phyloP scores from a whole-genome alignment of 2,113 vertebrate species.

The Sula dactylatra region DNA sequence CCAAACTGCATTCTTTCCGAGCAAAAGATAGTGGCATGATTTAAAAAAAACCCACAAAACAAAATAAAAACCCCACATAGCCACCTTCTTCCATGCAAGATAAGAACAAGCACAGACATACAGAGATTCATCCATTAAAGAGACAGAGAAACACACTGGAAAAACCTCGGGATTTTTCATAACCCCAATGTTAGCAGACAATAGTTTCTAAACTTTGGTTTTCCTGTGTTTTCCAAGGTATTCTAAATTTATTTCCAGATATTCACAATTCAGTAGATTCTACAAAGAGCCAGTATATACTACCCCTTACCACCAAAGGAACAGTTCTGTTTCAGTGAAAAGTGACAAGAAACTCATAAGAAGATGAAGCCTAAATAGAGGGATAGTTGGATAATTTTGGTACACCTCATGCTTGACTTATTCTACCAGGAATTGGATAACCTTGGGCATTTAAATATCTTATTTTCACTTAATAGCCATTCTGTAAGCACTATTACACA shows the following conservation, averaged over 20 bases:
- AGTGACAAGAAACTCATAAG: neutral
- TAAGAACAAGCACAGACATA: neutral
- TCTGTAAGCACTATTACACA: neutral
- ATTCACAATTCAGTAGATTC: neutral
- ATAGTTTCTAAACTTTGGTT: neutral
- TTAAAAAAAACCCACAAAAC: neutral
- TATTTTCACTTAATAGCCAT: neutral
- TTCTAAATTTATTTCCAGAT: neutral
- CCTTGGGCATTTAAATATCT: neutral
- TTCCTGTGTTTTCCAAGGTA: neutral
- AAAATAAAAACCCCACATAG: neutral
- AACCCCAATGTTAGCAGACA: neutral
- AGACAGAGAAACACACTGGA: neutral
- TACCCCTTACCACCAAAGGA: neutral
- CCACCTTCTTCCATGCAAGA: neutral
- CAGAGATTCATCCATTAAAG: neutral
- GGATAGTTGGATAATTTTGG: neutral
- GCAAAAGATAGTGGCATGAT: neutral
- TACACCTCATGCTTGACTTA: neutral
- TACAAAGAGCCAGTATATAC: neutral
- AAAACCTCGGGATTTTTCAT: neutral
- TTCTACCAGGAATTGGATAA: neutral
- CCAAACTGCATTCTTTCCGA: constrained; percentile 9
- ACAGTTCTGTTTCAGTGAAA: neutral
- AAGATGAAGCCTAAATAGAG: neutral